Percentiles rank a stretch among this genome's conserved stretches.
These are phyloP conservation scores for Daphoenositta chrysoptera DNA, from an alignment of 2,113 vertebrate genomes.

Conservation along the genomic window DNA sequence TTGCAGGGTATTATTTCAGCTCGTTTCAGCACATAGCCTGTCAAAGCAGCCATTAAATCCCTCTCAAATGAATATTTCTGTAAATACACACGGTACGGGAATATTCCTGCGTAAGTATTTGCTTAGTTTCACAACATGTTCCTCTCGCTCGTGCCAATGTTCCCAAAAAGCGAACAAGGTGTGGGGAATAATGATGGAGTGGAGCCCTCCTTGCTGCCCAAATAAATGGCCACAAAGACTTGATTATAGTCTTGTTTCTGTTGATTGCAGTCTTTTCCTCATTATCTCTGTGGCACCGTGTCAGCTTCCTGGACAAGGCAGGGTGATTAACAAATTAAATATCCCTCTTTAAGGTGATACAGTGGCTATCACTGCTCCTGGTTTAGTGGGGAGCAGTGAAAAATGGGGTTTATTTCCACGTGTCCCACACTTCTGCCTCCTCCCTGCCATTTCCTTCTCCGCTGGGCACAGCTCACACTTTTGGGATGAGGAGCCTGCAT, in stretches of 20 bases:
- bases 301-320: neutral
- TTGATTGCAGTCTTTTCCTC: neutral
- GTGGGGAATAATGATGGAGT: conserved; percentile 40
- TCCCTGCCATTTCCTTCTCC: neutral
- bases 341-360: neutral
- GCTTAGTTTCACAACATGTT: conserved; percentile 60
- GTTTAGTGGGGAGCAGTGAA: neutral
- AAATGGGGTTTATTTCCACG: neutral
- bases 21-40: conserved; percentile 17
- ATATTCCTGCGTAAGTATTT: conserved; percentile 55
- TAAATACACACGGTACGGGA: conserved; percentile 4
- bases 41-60: conserved; percentile 57
- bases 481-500: neutral
- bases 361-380: neutral
- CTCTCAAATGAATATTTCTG: conserved; percentile 52
- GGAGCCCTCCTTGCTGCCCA: neutral
- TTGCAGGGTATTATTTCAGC: conserved; percentile 16
- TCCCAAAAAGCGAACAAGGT: conserved; percentile 44
- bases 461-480: neutral
- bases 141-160: conserved; percentile 28
- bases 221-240: conserved; percentile 1
- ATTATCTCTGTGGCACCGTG: neutral
- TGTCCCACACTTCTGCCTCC: neutral
- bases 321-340: neutral
- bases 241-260: neutral